Percentiles rank a stretch among this genome's conserved stretches.
Conservation (phyloP, 2,113 vertebrate species). For the Leucosticte australis region DNA sequence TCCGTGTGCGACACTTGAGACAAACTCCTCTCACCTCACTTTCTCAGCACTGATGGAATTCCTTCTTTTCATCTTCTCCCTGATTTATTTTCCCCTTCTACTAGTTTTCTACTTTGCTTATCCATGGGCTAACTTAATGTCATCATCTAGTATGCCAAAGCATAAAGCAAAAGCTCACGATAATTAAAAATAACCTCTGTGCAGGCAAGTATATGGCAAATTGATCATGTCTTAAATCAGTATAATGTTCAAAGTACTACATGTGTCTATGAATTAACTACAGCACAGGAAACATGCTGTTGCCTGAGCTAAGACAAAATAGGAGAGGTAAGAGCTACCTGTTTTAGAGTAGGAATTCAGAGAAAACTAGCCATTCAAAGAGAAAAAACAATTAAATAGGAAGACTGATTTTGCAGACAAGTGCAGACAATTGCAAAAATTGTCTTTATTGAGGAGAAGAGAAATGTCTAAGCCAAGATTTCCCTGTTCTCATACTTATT, state of each 20-base stretch:
- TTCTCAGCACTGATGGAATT: background rate
- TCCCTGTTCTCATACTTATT: background rate
- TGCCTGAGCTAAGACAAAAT: background rate
- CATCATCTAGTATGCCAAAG: background rate
- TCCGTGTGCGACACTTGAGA: background rate
- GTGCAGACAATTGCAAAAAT: background rate
- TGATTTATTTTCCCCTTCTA: background rate
- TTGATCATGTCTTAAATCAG: background rate
- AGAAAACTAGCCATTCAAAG: background rate
- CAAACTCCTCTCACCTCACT: background rate
- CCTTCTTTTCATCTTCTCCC: background rate
- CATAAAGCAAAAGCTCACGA: background rate
- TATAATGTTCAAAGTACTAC: background rate
- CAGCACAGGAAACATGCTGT: background rate
- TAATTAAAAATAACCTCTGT: rapidly evolving
- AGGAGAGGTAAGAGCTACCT: background rate
- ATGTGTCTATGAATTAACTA: background rate
- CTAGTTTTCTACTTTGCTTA: background rate
- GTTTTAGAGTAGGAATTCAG: background rate
- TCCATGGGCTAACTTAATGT: background rate
- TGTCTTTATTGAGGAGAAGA: background rate
- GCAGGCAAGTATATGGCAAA: background rate
- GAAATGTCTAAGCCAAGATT: background rate
- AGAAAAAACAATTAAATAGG: background rate
- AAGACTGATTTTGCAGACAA: background rate